Percentiles rank a stretch among this genome's conserved stretches.
phyloP scores from a whole-genome alignment of 2,113 vertebrate genomes.

The Neotoma lepida region DNA sequence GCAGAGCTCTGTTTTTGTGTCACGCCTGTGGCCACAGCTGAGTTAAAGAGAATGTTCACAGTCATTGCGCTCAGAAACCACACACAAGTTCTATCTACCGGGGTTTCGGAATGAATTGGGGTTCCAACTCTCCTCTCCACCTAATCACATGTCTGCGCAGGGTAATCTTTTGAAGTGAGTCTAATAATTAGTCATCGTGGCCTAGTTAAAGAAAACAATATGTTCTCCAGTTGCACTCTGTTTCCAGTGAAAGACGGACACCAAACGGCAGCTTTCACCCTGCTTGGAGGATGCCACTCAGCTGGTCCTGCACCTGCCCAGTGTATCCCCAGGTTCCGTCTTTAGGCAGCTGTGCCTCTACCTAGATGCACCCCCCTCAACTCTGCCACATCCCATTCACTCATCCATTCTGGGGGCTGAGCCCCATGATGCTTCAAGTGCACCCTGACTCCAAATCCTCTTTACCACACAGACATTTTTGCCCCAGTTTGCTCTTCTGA shows the following conservation, averaged over 20 bases:
- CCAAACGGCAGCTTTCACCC: slow-evolving; percentile 76
- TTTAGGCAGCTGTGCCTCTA: background rate
- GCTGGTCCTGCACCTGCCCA: background rate
- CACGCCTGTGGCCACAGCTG: slow-evolving; percentile 81
- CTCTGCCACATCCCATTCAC: background rate
- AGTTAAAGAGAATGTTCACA: slow-evolving; percentile 84
- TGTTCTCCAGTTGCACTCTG: slow-evolving; percentile 82
- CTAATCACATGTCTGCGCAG: slow-evolving; percentile 83
- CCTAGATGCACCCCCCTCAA: background rate
- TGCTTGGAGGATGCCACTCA: slow-evolving; percentile 34
- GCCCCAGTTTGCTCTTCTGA: background rate
- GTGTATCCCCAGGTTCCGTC: background rate
- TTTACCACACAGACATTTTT: background rate
- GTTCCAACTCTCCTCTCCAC: slow-evolving; percentile 80
- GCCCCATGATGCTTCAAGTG: background rate
- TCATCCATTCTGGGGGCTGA: no score
- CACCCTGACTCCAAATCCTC: background rate
- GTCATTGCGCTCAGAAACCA: slow-evolving; percentile 85
- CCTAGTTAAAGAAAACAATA: slow-evolving; percentile 85
- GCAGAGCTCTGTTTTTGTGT: slow-evolving; percentile 78
- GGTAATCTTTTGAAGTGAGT: slow-evolving; percentile 87
- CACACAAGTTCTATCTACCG: slow-evolving; percentile 79
- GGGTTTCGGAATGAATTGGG: slow-evolving; percentile 89
- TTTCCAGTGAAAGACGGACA: slow-evolving; percentile 81
- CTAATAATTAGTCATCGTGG: slow-evolving; percentile 88